A percentile compares a stretch with the other conserved stretches of the same genome.
phyloP scores from a whole-genome alignment of 2,888 invertebrate genomes.

The Drosophila stalkeri region DNA sequence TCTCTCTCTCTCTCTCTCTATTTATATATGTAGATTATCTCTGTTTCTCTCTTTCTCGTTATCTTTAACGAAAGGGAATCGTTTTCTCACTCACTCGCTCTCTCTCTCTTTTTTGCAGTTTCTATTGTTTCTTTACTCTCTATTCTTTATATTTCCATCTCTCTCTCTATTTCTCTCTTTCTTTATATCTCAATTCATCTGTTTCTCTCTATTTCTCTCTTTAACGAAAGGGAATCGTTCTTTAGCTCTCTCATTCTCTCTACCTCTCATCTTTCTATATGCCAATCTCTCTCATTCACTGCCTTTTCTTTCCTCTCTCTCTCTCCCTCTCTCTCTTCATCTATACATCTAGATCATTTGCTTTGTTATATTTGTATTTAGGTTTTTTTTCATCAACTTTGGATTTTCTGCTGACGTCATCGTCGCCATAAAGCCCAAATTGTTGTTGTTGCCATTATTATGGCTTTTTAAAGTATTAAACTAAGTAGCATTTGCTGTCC shows the following conservation, averaged over 20 bases:
- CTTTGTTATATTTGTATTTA: constrained; percentile 14
- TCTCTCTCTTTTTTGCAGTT: not conserved
- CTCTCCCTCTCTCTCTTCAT: no score
- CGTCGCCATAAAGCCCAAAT: constrained; percentile 28
- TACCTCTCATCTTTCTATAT: not conserved
- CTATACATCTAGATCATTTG: constrained; percentile 4
- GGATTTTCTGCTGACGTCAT: constrained; percentile 62
- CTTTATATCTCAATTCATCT: not conserved
- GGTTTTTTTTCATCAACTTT: constrained; percentile 1
- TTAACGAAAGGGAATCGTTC: no score
- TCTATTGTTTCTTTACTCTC: not conserved
- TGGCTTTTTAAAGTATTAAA: constrained; percentile 79
- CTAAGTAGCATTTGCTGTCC: constrained; percentile 66
- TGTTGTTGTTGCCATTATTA: constrained; percentile 61
- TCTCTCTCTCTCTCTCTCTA: not conserved
- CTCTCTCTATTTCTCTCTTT: not conserved
- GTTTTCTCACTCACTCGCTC: not conserved
- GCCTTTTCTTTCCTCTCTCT: not conserved
- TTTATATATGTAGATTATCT: not conserved
- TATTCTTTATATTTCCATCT: not conserved
- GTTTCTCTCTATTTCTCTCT: not conserved
- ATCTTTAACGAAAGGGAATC: not conserved
- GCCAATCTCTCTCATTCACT: not conserved
- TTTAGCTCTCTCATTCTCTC: not conserved
- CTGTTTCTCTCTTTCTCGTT: not conserved